Percentiles rank a stretch among this genome's conserved stretches.
These are phyloP conservation scores for Sphinx pinastri DNA, from an alignment of 2,888 invertebrate species.

Conservation along the genomic window DNA sequence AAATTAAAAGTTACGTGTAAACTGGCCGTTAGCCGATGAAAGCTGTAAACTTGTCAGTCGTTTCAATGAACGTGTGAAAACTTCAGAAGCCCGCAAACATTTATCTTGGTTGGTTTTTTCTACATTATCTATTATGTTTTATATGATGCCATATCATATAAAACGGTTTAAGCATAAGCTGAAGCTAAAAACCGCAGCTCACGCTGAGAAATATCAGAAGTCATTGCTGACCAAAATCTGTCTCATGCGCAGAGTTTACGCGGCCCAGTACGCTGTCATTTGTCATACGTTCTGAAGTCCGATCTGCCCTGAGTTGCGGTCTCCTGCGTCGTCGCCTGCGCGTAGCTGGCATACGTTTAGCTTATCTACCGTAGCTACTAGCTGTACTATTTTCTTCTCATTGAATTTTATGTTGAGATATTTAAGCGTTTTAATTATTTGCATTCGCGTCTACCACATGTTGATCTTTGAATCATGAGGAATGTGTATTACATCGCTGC, in stretches of 20 bases:
- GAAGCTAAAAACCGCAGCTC: too few species aligned
- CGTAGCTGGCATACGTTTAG: too few species aligned
- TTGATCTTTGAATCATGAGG: background rate
- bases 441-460: slow-evolving; percentile 3
- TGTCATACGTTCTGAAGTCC: too few species aligned
- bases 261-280: too few species aligned
- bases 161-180: too few species aligned
- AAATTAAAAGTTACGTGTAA: slow-evolving; percentile 59
- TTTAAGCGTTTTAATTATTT: slow-evolving; percentile 1
- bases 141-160: background rate
- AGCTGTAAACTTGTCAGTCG: slow-evolving; percentile 50
- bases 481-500: background rate
- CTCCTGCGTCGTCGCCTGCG: too few species aligned
- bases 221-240: too few species aligned
- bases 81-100: background rate
- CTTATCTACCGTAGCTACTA: background rate
- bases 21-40: slow-evolving; percentile 51
- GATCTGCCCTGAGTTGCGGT: too few species aligned
- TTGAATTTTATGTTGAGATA: background rate
- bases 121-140: background rate
- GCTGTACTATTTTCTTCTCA: background rate
- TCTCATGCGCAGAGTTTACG: background rate
- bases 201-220: too few species aligned
- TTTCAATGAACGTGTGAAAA: slow-evolving; percentile 35
- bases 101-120: background rate